Evolutionary conservation across 92 coral and sea anemone genomes (phyloP), one percentile per base, ranked within the genome.

Genomic region (Hydrozoanthus gracilis): DNA sequence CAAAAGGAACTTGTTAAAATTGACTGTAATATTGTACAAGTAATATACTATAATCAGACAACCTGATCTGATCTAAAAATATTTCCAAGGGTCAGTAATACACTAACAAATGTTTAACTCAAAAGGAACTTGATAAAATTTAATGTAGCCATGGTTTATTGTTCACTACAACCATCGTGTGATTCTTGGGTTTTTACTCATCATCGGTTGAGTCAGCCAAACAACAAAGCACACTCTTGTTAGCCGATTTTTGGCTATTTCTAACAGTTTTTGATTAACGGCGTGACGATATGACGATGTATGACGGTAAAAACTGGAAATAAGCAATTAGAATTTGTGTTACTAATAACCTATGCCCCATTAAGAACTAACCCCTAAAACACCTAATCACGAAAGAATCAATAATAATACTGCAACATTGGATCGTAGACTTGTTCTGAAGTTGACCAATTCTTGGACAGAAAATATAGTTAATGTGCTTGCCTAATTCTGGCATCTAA

Each of bases 241-340:
- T 27, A 27, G 39, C 39, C 39, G 39, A 27, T 27, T 27, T 27
- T 27, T 27, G 39, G 39, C 39, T 27, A 2, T 27, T 27, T 27
- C 39, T 0, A 27, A 27, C 39, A 27, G 39, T 27, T 27, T 27
- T 27, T 27, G 39, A 27, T 27, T 27, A 27, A 16, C 71, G 39
- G 39, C 39, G 39, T 27, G 39, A 27, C 39, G 39, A 27, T 27
- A 27, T 0, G 39, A 27, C 39, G 39, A 66, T 66, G 6, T 66
- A 66, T 66, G 44, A 66, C 71, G 71, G 71, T 66, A 66, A 66
- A 66, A 66, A 66, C 39, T 66, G 71, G 71, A 66, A 66, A 10
- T 27, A 66, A 66, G 71, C 71, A 66, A 15, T 66, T 66, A 66
- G 2, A 66, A 66, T 66, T 44, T 66, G 71, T 66, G 71, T 66